These are phyloP conservation scores for Galeruca laticollis DNA, from an alignment of 2,888 invertebrate species.

Conservation along the genomic window DNA sequence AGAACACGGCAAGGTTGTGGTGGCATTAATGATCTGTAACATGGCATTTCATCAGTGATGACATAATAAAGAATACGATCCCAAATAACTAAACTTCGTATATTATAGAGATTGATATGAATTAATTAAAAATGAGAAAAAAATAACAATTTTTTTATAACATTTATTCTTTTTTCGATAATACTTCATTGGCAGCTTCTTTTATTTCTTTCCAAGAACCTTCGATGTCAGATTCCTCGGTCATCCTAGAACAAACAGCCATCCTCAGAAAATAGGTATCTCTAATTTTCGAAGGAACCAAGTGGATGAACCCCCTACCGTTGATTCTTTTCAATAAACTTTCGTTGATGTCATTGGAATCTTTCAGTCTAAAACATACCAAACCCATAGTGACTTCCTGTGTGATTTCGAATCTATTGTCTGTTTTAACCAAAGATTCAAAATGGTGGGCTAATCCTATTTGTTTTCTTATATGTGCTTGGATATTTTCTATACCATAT, in stretches of 20 bases:
- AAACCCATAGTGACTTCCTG: conserved; percentile 93
- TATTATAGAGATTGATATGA: too few species aligned
- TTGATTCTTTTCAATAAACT: conserved; percentile 85
- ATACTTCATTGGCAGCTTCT: conserved; percentile 78
- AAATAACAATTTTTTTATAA: too few species aligned
- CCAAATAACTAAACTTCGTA: too few species aligned
- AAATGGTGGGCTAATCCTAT: conserved; percentile 89
- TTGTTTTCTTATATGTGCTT: conserved; percentile 88
- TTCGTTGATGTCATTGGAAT: conserved; percentile 86
- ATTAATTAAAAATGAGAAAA: conserved; percentile 8
- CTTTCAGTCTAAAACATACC: conserved; percentile 95
- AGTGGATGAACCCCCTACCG: conserved; percentile 89
- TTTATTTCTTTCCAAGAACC: conserved; percentile 90
- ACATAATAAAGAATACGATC: too few species aligned
- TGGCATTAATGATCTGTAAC: too few species aligned
- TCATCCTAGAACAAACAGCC: conserved; percentile 89
- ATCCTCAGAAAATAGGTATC: conserved; percentile 88
- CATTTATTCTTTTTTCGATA: conserved; percentile 58
- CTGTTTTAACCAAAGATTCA: conserved; percentile 79
- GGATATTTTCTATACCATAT: conserved; percentile 90
- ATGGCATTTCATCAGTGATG: too few species aligned
- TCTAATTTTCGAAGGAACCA: conserved; percentile 91
- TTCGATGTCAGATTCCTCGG: conserved; percentile 84
- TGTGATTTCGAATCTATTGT: conserved; percentile 89
- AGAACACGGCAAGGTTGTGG: too few species aligned